Evolutionary conservation across 1,140 invertebrate genomes (phyloP), one percentile per base, ranked within the genome.

Genomic region (Atta texana): DNA sequence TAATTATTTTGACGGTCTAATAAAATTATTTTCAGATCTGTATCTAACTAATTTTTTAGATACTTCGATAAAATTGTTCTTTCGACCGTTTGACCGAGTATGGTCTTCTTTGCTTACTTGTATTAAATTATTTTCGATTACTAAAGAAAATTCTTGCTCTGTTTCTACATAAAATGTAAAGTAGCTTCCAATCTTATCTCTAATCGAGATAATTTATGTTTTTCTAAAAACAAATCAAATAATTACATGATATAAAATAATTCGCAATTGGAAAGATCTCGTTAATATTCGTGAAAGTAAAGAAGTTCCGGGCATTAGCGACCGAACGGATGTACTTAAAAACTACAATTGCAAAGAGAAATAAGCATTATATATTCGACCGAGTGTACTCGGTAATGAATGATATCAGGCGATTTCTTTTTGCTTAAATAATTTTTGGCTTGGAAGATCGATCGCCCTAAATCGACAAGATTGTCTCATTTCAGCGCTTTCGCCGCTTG

Each of bases 241-340:
- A 74, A 28, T 44, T 39, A 21, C 12, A 44, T 44, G 31, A 31
- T 10, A 6, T 18, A 53, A 74, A 44, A n/a, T n/a, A 14, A 84
- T 51, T 12, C 14, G 77, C 44, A 44, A 53, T 55, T 39, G 24
- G 49, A 84, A 21, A 61, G 55, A 84, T 51, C 28, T 51, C 55
- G n/a, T 81, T 57, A 81, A 81, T 81, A 84, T 63, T 75, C 68
- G 39, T 84, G 69, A 84, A 84, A 84, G 18, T 82, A 82, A 64
- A 14, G 4, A 34, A 14, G 44, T 84, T 75, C 39, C 57, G 69
- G 8, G 24, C 57, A 51, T 63, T 61, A 63, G 39, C 12, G 39
- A n/a, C 10, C 55, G 39, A 21, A 18, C 80, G 80, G 53, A 82
- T 63, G 55, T 74, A 55, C 39, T 51, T n/a, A 12, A 75, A 84